phyloP scores from a whole-genome alignment of 53 echinoderm and acorn worm species.

The Mesocentrotus franciscanus region DNA sequence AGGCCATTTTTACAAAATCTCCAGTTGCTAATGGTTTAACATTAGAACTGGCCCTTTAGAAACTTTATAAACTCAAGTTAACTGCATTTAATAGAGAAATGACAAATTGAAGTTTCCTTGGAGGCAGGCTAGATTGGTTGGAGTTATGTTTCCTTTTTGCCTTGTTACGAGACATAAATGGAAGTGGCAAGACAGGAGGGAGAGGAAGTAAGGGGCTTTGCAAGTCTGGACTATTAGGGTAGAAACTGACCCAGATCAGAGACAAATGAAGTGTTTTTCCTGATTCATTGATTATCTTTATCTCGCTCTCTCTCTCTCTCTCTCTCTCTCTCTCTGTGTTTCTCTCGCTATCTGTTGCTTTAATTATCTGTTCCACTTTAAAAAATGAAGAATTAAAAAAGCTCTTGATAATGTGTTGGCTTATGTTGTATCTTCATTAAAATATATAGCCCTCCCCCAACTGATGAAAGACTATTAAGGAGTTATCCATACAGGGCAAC shows the following conservation, averaged over 20 bases:
- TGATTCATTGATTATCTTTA: neutral
- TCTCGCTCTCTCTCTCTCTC: neutral
- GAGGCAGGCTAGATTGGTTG: neutral
- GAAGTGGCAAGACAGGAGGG: neutral
- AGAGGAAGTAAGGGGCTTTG: slow-evolving; percentile 41
- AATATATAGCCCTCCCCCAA: neutral
- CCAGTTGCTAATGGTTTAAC: too few species aligned
- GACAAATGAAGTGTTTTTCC: neutral
- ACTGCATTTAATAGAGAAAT: too few species aligned
- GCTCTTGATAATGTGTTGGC: too few species aligned
- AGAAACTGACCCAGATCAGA: neutral
- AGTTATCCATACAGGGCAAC: too few species aligned
- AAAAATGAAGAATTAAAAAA: too few species aligned
- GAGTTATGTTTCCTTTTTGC: slow-evolving; percentile 1
- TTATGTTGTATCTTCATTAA: too few species aligned
- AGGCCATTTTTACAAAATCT: too few species aligned
- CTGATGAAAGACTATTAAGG: too few species aligned
- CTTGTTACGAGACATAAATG: neutral
- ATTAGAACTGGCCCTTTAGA: too few species aligned
- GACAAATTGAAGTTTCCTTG: neutral
- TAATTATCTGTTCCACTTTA: too few species aligned
- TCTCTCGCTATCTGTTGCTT: too few species aligned
- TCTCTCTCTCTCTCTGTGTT: neutral
- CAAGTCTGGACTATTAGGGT: slow-evolving; percentile 24
- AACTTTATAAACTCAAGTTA: too few species aligned